These are phyloP conservation scores for Drosophila lacertosa DNA, from an alignment of 1,140 invertebrate species.

Conservation along the genomic window DNA sequence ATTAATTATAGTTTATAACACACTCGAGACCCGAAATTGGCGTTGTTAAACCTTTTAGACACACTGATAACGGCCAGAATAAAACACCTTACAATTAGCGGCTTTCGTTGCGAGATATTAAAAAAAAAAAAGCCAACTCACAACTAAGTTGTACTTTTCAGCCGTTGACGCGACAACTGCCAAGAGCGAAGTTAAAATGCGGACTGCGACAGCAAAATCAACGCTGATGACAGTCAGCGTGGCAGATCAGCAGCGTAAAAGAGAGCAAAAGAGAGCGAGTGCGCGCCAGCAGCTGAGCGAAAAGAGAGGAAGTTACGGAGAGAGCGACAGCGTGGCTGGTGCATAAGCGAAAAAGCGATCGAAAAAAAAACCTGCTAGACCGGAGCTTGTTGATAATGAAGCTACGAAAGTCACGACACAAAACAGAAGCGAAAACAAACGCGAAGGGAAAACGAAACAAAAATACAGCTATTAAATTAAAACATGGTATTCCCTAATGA, in stretches of 20 bases:
- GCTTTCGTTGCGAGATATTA: slow-evolving; percentile 5
- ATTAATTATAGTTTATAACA: slow-evolving; percentile 47
- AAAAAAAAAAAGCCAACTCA: slow-evolving; percentile 11
- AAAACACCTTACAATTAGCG: slow-evolving; percentile 29
- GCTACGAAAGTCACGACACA: slow-evolving; percentile 34
- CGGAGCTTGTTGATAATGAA: slow-evolving; percentile 44
- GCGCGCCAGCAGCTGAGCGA: slow-evolving; percentile 10
- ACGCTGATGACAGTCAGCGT: not conserved
- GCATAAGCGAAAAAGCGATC: not conserved
- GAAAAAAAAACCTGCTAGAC: slow-evolving; percentile 55
- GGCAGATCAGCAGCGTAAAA: slow-evolving; percentile 15
- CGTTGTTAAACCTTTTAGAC: slow-evolving; percentile 28
- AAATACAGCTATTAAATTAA: not conserved
- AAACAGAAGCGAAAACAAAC: slow-evolving; percentile 24
- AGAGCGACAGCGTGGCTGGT: not conserved
- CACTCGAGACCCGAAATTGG: slow-evolving; percentile 18
- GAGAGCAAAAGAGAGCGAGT: slow-evolving; percentile 7
- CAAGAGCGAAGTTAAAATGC: slow-evolving; percentile 47
- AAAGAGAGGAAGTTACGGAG: not conserved
- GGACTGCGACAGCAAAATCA: slow-evolving; percentile 8
- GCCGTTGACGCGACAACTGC: slow-evolving; percentile 27
- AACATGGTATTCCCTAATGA: too few relatives aligned
- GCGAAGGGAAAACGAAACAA: not conserved
- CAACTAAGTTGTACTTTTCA: slow-evolving; percentile 40
- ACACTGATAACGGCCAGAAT: slow-evolving; percentile 26